Conservation (phyloP, 2,888 invertebrate species). For the Pantelozetes paolii region DNA sequence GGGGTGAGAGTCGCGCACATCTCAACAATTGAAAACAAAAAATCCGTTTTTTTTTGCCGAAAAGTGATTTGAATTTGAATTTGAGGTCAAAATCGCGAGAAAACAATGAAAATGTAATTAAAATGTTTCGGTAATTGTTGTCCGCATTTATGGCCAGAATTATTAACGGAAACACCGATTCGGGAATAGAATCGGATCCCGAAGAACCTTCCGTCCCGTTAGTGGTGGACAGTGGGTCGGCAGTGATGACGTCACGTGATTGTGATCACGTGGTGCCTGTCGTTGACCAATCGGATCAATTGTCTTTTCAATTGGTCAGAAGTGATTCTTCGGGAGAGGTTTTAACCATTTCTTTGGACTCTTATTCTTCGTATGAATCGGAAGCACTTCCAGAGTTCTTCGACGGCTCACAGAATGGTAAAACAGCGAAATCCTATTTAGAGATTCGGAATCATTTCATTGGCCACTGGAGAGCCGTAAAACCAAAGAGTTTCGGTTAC, state of each 20-base stretch:
- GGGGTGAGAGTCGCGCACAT: too few species aligned
- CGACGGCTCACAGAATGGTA: neutral
- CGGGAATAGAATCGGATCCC: constrained; percentile 21
- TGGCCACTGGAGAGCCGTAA: neutral
- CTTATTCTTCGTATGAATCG: neutral
- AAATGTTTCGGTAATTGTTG: neutral
- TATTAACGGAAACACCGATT: constrained; percentile 20
- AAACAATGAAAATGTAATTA: neutral
- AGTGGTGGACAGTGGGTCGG: neutral
- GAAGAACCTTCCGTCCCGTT: neutral
- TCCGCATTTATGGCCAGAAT: neutral
- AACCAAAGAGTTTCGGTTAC: neutral
- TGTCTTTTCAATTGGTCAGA: neutral
- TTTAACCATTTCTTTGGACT: neutral
- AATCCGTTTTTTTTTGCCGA: neutral
- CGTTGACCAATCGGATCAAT: neutral
- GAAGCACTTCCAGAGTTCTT: neutral
- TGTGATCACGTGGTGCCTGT: neutral
- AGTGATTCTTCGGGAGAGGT: neutral
- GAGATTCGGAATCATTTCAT: constrained; percentile 22
- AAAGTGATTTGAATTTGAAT: neutral
- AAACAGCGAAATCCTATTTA: neutral
- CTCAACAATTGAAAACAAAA: too few species aligned
- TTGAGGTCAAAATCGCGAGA: neutral
- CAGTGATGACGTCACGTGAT: neutral